These are phyloP conservation scores for Mesocricetus auratus DNA, from an alignment of 2,113 vertebrate species.

Conservation along the genomic window DNA sequence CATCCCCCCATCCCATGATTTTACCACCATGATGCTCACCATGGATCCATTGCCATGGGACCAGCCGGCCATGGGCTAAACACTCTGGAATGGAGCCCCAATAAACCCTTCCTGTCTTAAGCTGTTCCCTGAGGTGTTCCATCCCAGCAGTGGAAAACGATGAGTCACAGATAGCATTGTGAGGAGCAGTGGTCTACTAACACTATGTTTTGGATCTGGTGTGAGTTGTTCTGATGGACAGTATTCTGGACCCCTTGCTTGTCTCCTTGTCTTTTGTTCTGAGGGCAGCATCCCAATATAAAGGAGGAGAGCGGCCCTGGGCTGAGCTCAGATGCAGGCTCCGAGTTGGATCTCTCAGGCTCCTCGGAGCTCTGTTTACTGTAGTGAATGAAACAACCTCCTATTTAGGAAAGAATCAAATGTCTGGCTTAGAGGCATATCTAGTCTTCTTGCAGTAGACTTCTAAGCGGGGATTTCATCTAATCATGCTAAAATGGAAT, in stretches of 20 bases:
- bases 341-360: not conserved
- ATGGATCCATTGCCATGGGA: not conserved
- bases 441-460: not conserved
- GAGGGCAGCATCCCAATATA: not conserved
- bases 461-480: conserved; percentile 47
- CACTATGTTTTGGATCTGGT: not conserved
- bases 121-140: not conserved
- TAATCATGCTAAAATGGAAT: conserved; percentile 51
- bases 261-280: not conserved
- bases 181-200: not conserved
- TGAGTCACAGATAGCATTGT: not conserved
- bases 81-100: not conserved
- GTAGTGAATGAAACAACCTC: not conserved
- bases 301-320: not conserved
- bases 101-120: not conserved
- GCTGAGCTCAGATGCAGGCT: not conserved
- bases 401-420: not conserved
- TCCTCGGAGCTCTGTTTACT: not conserved
- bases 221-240: not conserved
- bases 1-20: accelerated
- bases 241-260: not conserved
- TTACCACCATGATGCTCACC: not conserved
- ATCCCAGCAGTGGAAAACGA: not conserved
- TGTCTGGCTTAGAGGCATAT: not conserved
- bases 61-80: not conserved